Conservation (phyloP, 2,797 vertebrate species). For the Melanotaenia maccullochi region DNA sequence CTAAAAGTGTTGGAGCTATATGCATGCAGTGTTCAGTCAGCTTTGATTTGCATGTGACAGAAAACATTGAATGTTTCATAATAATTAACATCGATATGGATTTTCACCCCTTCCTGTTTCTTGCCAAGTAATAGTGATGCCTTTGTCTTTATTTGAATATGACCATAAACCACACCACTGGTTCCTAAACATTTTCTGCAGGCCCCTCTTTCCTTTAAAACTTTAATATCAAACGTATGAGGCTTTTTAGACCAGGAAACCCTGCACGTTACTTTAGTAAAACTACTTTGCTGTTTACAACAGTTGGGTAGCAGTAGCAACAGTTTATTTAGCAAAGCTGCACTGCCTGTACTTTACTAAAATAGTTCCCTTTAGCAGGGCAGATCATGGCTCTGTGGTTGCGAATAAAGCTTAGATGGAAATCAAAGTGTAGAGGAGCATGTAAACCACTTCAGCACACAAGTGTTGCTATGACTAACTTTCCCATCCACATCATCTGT, state of each 20-base stretch:
- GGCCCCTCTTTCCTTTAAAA: no score
- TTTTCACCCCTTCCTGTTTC: not conserved
- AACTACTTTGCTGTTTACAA: no score
- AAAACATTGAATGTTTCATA: slow-evolving; percentile 5
- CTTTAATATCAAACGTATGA: no score
- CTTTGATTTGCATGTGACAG: not conserved
- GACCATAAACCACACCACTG: not conserved
- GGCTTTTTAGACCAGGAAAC: no score
- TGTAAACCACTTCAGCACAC: slow-evolving; percentile 23
- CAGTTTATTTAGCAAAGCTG: no score
- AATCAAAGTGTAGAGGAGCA: slow-evolving; percentile 30
- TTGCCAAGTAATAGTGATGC: slow-evolving; percentile 5
- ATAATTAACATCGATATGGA: not conserved
- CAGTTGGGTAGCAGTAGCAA: no score
- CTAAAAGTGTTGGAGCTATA: not conserved
- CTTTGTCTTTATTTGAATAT: slow-evolving; percentile 14
- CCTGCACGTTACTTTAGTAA: no score
- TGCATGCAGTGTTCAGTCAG: slow-evolving; percentile 6
- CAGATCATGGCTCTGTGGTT: slow-evolving; percentile 13
- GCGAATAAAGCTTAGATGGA: slow-evolving; percentile 16
- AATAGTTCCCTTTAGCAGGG: slow-evolving; percentile 21
- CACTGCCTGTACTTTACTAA: not conserved
- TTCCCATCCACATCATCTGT: slow-evolving; percentile 21
- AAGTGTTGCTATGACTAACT: slow-evolving; percentile 23
- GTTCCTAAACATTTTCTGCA: no score